Base-by-base conservation (phyloP, 1,140 invertebrate species). In the Drosophila lacteicornis region DNA sequence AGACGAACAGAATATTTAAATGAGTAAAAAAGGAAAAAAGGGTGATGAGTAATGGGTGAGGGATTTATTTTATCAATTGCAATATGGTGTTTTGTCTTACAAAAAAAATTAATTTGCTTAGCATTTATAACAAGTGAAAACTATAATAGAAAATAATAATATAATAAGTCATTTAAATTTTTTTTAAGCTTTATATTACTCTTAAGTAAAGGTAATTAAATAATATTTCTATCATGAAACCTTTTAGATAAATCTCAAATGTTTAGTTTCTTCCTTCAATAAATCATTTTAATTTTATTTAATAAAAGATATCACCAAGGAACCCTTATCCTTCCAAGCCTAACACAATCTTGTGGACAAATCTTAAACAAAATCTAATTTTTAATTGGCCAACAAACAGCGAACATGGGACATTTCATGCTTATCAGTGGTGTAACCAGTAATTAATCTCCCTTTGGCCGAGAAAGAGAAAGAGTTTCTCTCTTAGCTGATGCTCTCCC, bases 371-470 rank as follows among this genome's bases (percentile, higher is more conserved):
- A 60, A 73, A 73, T 73, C 67, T 60, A 73, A 73, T 71, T 79
- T 70, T 79, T 79, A 79, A 79, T 79, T 79, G 58, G 75, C 53
- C 59, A 63, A 77, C 75, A 77, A 79, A 53, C 53, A 53, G 75
- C 51, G 65, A 11, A 68, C 56, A 43, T 49, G 67, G 30, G 58
- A 70, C 66, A 79, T 63, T 79, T 70, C 36, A 71, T 49, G 56
- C 74, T 79, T 79, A 79, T 79, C 76, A 56, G 66, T 43, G 45
- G 59, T 12, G 27, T 74, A 42, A 22, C 38, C 61, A 36, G 60
- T 47, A 57, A 79, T 79, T 79, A 78, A 79, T 79, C 67, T 49
- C 15, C 42, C 68, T 73, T 53, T n/a, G 17, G 11, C 17, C 13
- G 17, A 51, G 19, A 46, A 33, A 50, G 11, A 38, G 15, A 13